Percentiles rank a stretch among this genome's conserved stretches.
These are phyloP conservation scores for Dipodomys spectabilis DNA, from an alignment of 2,113 vertebrate species.

Conservation along the genomic window DNA sequence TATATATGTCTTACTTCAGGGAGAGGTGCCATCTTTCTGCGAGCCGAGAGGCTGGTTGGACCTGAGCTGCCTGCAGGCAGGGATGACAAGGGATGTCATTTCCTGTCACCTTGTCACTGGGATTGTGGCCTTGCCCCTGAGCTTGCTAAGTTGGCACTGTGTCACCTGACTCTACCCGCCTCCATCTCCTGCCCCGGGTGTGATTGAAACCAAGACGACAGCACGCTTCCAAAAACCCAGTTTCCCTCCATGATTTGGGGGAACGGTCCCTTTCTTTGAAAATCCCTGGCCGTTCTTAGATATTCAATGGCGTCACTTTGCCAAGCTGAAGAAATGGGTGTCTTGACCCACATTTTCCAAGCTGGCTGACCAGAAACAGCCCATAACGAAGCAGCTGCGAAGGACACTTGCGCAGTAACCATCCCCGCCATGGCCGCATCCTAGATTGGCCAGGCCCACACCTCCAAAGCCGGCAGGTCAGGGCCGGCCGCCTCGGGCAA, in stretches of 20 bases:
- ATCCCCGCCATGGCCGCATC: too few relatives aligned
- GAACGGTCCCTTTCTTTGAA: neutral
- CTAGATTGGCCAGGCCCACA: neutral
- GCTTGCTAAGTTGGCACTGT: neutral
- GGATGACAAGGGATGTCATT: neutral
- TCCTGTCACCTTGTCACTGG: neutral
- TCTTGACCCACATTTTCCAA: conserved; percentile 23
- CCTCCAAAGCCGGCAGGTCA: neutral
- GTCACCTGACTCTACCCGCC: neutral
- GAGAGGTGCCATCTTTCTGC: too few relatives aligned
- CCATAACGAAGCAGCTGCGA: too few relatives aligned
- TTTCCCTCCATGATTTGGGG: neutral
- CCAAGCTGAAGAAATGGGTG: neutral
- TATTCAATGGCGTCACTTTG: neutral
- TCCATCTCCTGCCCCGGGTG: neutral
- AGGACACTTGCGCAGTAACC: neutral
- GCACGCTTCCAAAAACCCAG: neutral
- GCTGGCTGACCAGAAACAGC: neutral
- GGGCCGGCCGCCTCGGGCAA: neutral
- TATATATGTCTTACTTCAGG: neutral
- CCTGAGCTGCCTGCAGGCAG: neutral
- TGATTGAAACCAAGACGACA: neutral
- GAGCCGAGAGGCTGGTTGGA: neutral
- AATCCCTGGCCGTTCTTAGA: neutral
- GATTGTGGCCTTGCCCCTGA: neutral